Evolutionary conservation across 2,888 invertebrate genomes (phyloP), one percentile per base, ranked within the genome.

Genomic region (Liopterus haemorrhoidalis): DNA sequence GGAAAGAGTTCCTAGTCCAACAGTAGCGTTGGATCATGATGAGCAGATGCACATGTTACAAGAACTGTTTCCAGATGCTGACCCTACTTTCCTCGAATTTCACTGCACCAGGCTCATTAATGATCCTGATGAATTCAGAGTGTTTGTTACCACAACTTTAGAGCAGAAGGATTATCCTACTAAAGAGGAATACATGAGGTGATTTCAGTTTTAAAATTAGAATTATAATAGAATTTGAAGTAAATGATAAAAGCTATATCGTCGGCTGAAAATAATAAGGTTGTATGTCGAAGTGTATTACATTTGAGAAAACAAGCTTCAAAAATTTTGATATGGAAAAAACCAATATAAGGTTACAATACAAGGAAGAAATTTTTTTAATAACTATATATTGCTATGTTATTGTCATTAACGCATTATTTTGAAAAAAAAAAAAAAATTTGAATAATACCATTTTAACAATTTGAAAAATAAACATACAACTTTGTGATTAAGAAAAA

Each of bases 101-200:
- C 49, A 65, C 48, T 62, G 65, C 4, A 25, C 52, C 31, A 54
- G 51, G 27, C 55, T 65, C n/a, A 56, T 53, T 2, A 11, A 42
- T 3, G 38, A 58, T 32, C 48, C 58, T 5, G 49, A 46, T 16
- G 58, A 54, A 5, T 36, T 66, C 8, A 52, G 58, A 30, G 30
- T 53, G 2, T 66, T 64, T 53, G 49, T 67, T 1, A 52, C 57
- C 36, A 44, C 57, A 33, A 59, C 62, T 16, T 41, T 64, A 5
- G 63, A 63, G 24, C 59, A 59, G 5, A 54, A 57, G 39, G 58
- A 63, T 47, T 66, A 62, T 56, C 67, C 67, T 24, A 62, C 64
- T 1, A 60, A 62, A 57, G 57, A 62, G 30, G 61, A 65, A n/a
- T 67, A 65, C 56, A 45, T 62, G 28, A 62, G 60, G 65, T 63